A percentile compares a stretch with the other conserved stretches of the same genome.
These are phyloP conservation scores for Tiaroga cobitis DNA, from an alignment of 2,797 vertebrate genomes.

Conservation along the genomic window DNA sequence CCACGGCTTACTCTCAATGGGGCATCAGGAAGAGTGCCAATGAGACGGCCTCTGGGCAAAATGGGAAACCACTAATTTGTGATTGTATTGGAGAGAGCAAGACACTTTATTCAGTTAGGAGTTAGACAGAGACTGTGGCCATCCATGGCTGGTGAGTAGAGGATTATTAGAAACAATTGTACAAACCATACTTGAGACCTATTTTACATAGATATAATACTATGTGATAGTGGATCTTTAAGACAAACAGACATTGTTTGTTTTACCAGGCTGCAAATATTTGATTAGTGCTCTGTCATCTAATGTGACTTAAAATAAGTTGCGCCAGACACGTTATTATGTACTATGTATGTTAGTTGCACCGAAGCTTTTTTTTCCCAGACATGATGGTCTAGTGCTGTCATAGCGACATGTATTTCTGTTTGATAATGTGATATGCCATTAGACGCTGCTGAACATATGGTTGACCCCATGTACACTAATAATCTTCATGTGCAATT, in stretches of 20 bases:
- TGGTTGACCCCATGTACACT: not conserved
- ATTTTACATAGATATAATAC: constrained; percentile 19
- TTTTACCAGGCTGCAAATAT: constrained; percentile 23
- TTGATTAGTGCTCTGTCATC: constrained; percentile 9
- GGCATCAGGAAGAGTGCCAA: constrained; percentile 17
- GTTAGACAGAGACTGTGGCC: constrained; percentile 31
- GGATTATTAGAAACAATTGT: not conserved
- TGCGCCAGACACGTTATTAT: not conserved
- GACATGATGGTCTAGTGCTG: constrained; percentile 12
- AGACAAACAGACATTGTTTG: constrained; percentile 28
- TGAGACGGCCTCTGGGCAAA: constrained; percentile 34
- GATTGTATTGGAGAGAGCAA: not conserved
- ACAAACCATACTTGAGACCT: not conserved
- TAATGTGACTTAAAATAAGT: constrained; percentile 11
- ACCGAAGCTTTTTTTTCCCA: not conserved
- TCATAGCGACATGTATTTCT: constrained; percentile 32
- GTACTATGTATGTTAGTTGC: not conserved
- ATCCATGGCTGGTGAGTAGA: constrained; percentile 71
- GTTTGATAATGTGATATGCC: constrained; percentile 5
- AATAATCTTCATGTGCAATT: constrained; percentile 14
- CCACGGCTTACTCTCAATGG: constrained; percentile 22
- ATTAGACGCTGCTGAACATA: constrained; percentile 17
- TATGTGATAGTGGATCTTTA: constrained; percentile 19
- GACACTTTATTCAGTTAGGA: constrained; percentile 13
- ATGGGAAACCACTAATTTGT: constrained; percentile 16